Conservation (phyloP, 2,888 invertebrate species). For the Sarcophaga subvicina region DNA sequence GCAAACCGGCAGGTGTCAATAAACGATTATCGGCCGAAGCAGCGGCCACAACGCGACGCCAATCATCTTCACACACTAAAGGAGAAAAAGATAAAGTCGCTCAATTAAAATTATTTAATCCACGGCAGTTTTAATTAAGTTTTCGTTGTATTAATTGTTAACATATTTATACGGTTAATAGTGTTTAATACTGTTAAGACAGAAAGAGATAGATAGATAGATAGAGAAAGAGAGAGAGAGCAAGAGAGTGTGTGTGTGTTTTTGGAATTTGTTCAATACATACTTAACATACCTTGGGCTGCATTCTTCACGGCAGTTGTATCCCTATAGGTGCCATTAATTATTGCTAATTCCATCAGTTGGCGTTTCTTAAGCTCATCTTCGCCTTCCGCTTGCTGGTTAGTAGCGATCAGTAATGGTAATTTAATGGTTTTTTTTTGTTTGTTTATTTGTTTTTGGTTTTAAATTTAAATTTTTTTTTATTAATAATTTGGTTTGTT, state of each 20-base stretch:
- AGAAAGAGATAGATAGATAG: not conserved
- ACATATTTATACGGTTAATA: no score
- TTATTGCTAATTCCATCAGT: slow-evolving; percentile 99
- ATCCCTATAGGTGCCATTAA: slow-evolving; percentile 99
- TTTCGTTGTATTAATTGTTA: not conserved
- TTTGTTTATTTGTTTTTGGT: slow-evolving; percentile 24
- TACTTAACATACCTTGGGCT: slow-evolving; percentile 87
- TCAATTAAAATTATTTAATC: not conserved
- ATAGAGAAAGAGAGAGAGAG: no score
- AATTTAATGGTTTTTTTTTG: slow-evolving; percentile 69
- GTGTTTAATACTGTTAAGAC: not conserved
- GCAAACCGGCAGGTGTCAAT: slow-evolving; percentile 83
- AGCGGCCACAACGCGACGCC: slow-evolving; percentile 90
- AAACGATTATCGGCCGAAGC: slow-evolving; percentile 91
- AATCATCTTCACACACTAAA: slow-evolving; percentile 92
- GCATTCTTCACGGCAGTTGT: slow-evolving; percentile 94
- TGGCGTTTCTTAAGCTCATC: slow-evolving; percentile 99
- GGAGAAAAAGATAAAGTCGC: not conserved
- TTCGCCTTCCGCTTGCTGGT: slow-evolving; percentile 98
- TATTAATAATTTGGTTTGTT: slow-evolving; percentile 53
- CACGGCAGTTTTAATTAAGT: not conserved
- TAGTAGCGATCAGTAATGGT: slow-evolving; percentile 74
- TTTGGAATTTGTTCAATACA: slow-evolving; percentile 55
- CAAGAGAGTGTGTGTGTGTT: not conserved
- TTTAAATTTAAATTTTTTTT: not conserved